phyloP scores from a whole-genome alignment of 2,113 vertebrate genomes.

The Neogobius melanostomus region DNA sequence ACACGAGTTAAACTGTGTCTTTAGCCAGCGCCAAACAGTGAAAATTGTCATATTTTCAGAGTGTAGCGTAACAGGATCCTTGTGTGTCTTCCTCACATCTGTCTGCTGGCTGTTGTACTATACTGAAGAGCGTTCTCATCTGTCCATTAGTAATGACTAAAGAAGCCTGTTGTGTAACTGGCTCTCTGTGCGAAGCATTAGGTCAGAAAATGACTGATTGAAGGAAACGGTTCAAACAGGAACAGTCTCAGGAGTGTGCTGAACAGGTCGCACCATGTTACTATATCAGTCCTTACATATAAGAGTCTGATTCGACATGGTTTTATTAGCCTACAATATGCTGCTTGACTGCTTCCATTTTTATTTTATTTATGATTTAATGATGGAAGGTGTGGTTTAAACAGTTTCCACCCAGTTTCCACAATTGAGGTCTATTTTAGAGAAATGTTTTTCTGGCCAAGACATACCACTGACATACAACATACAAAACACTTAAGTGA shows the following conservation, averaged over 20 bases:
- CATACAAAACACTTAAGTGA: too few species aligned
- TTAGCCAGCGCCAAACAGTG: conserved; percentile 16
- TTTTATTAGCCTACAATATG: too few species aligned
- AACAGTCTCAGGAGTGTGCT: conserved; percentile 5
- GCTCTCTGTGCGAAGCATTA: conserved; percentile 31
- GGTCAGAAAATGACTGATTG: conserved; percentile 30
- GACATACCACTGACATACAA: too few species aligned
- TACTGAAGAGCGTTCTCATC: conserved; percentile 58
- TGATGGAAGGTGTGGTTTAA: too few species aligned
- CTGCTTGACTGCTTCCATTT: too few species aligned
- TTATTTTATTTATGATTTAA: too few species aligned
- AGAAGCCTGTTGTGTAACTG: conserved; percentile 54
- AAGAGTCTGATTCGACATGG: not conserved
- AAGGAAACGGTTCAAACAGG: not conserved
- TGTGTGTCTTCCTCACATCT: conserved; percentile 29
- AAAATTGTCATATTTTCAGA: conserved; percentile 31
- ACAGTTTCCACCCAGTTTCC: too few species aligned
- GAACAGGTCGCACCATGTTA: conserved; percentile 10
- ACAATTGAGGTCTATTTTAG: too few species aligned
- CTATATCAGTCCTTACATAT: not conserved
- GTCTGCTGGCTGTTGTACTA: conserved; percentile 6
- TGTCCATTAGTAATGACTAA: conserved; percentile 55
- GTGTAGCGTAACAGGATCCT: conserved; percentile 21
- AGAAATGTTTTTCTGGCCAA: too few species aligned
- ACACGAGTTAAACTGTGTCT: conserved; percentile 26